Conservation (phyloP, 2,113 vertebrate genomes). For the Hemichromis elongatus region DNA sequence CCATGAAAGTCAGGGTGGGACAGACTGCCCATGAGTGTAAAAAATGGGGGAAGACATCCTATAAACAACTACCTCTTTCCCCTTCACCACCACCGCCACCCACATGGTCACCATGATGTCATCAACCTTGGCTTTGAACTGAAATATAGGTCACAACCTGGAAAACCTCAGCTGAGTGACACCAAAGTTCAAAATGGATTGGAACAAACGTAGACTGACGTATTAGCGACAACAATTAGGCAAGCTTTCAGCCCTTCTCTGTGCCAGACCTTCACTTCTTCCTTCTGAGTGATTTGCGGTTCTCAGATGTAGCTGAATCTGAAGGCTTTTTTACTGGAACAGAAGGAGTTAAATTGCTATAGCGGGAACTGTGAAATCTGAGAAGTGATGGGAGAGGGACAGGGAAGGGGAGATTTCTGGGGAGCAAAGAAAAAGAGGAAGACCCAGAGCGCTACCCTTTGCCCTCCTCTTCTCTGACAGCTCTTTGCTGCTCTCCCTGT, state of each 20-base stretch:
- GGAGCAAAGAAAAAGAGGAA: constrained; percentile 43
- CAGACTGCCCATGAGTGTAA: neutral
- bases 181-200: neutral
- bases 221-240: neutral
- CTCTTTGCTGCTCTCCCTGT: neutral
- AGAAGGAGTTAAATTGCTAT: constrained; percentile 50
- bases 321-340: neutral
- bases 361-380: constrained; percentile 60
- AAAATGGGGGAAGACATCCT: neutral
- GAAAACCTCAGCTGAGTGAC: neutral
- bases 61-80: neutral
- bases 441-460: constrained; percentile 17
- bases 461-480: constrained; percentile 16
- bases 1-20: constrained; percentile 49
- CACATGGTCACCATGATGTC: constrained; percentile 26
- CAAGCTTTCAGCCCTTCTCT: neutral
- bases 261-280: neutral
- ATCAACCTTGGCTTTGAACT: neutral
- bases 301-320: neutral
- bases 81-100: neutral
- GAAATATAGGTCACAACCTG: constrained; percentile 16
- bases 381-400: constrained; percentile 43
- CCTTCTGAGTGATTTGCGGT: neutral
- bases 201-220: neutral
- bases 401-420: constrained; percentile 37